phyloP scores from a whole-genome alignment of 2,797 vertebrate species.

The Propithecus perrieri region DNA sequence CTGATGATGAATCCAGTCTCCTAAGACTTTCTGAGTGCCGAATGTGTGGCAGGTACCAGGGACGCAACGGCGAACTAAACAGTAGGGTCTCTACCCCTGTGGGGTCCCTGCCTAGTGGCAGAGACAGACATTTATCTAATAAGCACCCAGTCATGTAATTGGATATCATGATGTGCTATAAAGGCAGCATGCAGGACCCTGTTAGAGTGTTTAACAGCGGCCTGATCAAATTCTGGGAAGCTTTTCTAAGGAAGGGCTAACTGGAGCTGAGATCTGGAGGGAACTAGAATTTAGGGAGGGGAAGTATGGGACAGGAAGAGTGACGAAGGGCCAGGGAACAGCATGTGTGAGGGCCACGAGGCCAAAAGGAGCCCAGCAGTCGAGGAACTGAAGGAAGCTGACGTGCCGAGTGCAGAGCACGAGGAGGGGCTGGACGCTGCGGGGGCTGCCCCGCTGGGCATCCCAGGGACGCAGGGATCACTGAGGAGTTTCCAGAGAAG shows the following conservation, averaged over 20 bases:
- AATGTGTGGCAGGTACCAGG: not conserved
- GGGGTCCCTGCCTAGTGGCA: not conserved
- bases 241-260: not conserved
- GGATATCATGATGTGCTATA: not conserved
- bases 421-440: not conserved
- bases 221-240: not conserved
- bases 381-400: not conserved
- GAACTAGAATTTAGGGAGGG: not conserved
- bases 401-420: rapidly evolving
- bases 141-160: not conserved
- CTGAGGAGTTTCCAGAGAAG: not conserved
- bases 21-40: not conserved
- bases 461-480: not conserved
- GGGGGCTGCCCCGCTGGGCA: not conserved
- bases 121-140: not conserved
- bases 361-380: not conserved
- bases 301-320: not conserved
- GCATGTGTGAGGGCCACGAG: not conserved
- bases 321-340: not conserved
- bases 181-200: not conserved
- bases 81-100: not conserved
- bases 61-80: not conserved
- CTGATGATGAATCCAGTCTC: not conserved
- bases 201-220: not conserved
- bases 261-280: not conserved